phyloP scores from a whole-genome alignment of 1,140 invertebrate species.

The Penaeus indicus region DNA sequence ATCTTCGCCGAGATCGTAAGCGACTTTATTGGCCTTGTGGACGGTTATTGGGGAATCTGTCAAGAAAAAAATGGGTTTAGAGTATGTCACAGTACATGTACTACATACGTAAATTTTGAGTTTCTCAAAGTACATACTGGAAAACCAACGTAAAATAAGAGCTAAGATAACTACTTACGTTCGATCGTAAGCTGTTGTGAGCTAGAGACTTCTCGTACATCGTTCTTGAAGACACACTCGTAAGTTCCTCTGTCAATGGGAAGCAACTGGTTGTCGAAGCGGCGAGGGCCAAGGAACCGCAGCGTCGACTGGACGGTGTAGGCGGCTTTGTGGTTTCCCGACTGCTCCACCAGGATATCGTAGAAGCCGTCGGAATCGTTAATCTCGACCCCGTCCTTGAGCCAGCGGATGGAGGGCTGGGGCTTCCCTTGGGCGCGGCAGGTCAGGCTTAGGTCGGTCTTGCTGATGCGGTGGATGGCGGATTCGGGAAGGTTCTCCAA shows the following conservation, averaged over 20 bases:
- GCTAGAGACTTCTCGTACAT: constrained; percentile 86
- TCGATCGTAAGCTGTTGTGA: constrained; percentile 91
- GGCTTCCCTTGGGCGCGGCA: constrained; percentile 91
- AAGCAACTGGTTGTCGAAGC: constrained; percentile 81
- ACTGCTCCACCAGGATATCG: constrained; percentile 82
- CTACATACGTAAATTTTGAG: no score
- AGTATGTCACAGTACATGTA: background rate
- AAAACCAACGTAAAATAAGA: background rate
- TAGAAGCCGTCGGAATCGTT: constrained; percentile 71
- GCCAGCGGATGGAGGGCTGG: constrained; percentile 84
- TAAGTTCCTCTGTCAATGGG: constrained; percentile 89
- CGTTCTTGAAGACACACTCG: constrained; percentile 89
- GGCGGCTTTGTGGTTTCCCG: constrained; percentile 79
- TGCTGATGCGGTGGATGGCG: constrained; percentile 83
- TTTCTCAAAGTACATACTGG: background rate
- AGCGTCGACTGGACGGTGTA: constrained; percentile 87
- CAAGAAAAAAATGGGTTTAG: constrained; percentile 67
- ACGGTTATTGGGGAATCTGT: constrained; percentile 86
- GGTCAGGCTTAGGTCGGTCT: constrained; percentile 83
- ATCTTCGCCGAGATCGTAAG: constrained; percentile 85
- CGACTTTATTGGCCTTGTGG: constrained; percentile 89
- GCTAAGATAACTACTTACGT: constrained; percentile 76
- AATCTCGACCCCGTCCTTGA: constrained; percentile 86
- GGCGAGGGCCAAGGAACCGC: constrained; percentile 81
- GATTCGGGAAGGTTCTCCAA: constrained; percentile 86